Evolutionary conservation across 2,797 vertebrate species (phyloP), one percentile per base, ranked within the genome.

Genomic region (Channa striata): DNA sequence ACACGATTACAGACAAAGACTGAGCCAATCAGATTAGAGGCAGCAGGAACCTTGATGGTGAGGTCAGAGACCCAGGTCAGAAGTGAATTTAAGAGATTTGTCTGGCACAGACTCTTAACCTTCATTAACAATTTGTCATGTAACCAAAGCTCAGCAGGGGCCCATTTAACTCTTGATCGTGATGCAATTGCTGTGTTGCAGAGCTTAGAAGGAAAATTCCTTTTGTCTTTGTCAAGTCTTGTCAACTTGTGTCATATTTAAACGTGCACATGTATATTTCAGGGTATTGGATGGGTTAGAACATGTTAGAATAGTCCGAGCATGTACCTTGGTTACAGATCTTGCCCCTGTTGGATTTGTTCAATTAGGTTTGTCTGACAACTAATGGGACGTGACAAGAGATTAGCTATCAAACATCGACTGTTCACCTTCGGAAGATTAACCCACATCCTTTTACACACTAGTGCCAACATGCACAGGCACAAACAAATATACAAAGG

Each of bases 321-420:
- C 5, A 16, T 59, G 56, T 77, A 21, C 62, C 71, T 65, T 74
- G 49, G 48, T 42, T 33, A 46, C 40, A 36, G 59, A 59, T 68
- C 78, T 69, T 59, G 48, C 1, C 19, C 13, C 58, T 33, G 40
- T 63, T 73, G 88, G 85, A 87, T 91, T 87, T 84, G 46, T 66
- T 81, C 70, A 84, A 78, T 88, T 82, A 83, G 67, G 42, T 47
- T 63, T 57, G 59, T 68, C 74, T 71, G 51, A 56, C 52, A 50
- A 44, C 72, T 90, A 90, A 93, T 89, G 54, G 53, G 67, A 17
- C 61, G 73, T 90, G 82, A 88, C 86, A 82, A 74, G 85, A 82
- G 90, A 89, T 93, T 84, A 90, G 60, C 81, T 76, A 89, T 91
- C 84, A 91, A 89, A 87, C 71, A 84, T 86, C 48, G 39, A 68